These are phyloP conservation scores for Magallana angulata DNA, from an alignment of 1,140 invertebrate genomes.

Conservation along the genomic window DNA sequence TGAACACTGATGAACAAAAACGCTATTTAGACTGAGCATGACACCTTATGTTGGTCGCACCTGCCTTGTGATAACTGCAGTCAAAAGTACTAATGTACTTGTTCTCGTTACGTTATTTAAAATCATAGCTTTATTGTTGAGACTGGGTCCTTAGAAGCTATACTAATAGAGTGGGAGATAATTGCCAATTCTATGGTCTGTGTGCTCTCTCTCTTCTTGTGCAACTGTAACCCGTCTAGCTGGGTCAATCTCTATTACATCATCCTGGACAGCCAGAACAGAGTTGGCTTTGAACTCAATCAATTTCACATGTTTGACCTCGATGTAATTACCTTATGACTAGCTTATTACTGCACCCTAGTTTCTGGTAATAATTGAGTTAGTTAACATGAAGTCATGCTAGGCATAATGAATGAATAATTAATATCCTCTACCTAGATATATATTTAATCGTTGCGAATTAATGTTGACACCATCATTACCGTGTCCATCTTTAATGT, in stretches of 20 bases:
- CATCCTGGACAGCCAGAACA: background rate
- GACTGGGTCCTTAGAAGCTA: background rate
- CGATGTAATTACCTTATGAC: constrained; percentile 21
- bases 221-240: background rate
- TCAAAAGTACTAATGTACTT: background rate
- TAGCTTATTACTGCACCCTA: background rate
- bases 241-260: background rate
- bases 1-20: no score
- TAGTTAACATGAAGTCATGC: constrained; percentile 21
- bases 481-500: no score
- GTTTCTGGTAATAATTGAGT: constrained; percentile 22
- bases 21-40: no score
- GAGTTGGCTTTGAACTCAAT: background rate
- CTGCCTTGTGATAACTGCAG: background rate
- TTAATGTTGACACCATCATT: no score
- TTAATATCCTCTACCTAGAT: background rate
- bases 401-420: background rate
- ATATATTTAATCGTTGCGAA: no score
- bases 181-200: constrained; percentile 16
- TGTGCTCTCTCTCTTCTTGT: background rate
- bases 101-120: background rate
- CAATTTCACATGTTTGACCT: constrained; percentile 29
- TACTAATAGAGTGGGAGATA: background rate
- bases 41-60: background rate
- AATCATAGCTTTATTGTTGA: background rate